Base-by-base conservation (phyloP, 2,113 vertebrate genomes). In the Sceloporus tristichus region DNA sequence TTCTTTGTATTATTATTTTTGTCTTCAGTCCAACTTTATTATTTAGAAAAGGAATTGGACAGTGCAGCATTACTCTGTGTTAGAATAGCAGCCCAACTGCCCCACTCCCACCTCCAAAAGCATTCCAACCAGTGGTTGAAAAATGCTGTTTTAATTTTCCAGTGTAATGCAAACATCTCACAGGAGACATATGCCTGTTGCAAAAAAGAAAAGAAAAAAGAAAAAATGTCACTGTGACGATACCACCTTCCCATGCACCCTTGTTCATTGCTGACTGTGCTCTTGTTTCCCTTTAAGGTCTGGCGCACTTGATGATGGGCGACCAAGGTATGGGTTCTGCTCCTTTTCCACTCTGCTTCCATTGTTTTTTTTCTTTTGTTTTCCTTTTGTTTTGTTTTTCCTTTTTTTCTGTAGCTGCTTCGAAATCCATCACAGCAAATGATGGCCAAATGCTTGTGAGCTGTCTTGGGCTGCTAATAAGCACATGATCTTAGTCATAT, bases 231-330 rank as follows among this genome's bases (percentile, higher is more conserved):
- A 94, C 94, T 97, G 96, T 98, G 97, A 97, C 97, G 96, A 96
- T 96, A 97, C 97, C 97, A 97, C 97, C 97, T 98, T 98, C 98
- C 98, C 96, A 91, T 98, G 96, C 97, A 98, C 98, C 98, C 97
- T 97, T 98, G 98, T 98, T 98, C 97, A 98, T 98, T 99, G 98
- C 98, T 99, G 98, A 99, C 98, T 99, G 96, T 99, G 97, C 98
- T 99, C 98, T 99, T 98, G 98, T 99, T 99, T 98, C 97, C 98
- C 98, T 99, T 99, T 97, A 99, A 99, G 99, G 98, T 99, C 98
- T 98, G 98, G 98, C 98, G 97, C 98, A 99, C 98, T 98, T 99
- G 98, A 99, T 99, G 99, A 99, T 99, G 98, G 98, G 98, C 98
- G 98, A 99, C 98, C 98, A 99, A 99, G 99, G 99, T 99, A 99